Base-by-base conservation (phyloP, 23 tunicate species). In the Halocynthia aurantium region DNA sequence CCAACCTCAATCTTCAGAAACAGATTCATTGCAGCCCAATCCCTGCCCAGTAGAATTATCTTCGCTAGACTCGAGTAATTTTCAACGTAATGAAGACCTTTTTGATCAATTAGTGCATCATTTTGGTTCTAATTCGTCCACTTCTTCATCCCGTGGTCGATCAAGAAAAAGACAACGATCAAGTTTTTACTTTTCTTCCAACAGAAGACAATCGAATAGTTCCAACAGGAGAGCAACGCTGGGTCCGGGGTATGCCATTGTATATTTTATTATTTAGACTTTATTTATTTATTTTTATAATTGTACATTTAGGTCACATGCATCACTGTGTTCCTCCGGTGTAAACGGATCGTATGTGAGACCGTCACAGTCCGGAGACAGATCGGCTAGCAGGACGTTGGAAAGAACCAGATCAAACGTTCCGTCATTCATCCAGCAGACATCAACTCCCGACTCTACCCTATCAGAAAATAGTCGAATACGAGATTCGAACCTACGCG, bases 371-470 rank as follows among this genome's bases (percentile, higher is more conserved):
- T 31, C 44, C 44, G 44, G 44, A 31, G 44, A 31, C 44, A 31
- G 4, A 4, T 31, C 44, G 44, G 44, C 44, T 4, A 0, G 44
- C 44, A 4, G 44, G 44, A 31, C 44, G 44, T 31, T 31, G 44
- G 44, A 31, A 31, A 31, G 44, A 31, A 31, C 44, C 44, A 31
- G 44, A 31, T 31, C 44, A 31, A 31, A 31, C 44, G 44, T 31
- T 31, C 44, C 44, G 44, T 31, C 4, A 58, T 65, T 9, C 19
- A 65, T 20, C 9, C 15, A 49, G 31, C 70, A 6, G 31, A 65
- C 70, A 10, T 65, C 70, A 10, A 65, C 70, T 65, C 70, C 70
- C 31, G 70, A 65, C 10, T 65, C 70, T 9, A 65, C 49, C 1
- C 31, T 49, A 15, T 20, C 70, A 65, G 31, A 65, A 5, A 20